Conservation (phyloP, 2,888 invertebrate genomes). For the Phalera bucephala region DNA sequence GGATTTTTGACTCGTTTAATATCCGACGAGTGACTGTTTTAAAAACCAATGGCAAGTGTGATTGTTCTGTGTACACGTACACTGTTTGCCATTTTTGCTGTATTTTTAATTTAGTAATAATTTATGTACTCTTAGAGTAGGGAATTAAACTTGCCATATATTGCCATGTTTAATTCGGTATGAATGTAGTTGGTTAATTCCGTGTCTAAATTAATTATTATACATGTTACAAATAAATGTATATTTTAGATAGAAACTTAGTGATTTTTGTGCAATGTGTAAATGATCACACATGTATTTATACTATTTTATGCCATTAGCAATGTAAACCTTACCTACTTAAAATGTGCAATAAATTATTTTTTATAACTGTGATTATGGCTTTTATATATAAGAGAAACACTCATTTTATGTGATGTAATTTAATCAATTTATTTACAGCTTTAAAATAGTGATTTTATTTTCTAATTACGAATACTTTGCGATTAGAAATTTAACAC, state of each 20-base stretch:
- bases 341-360: conserved; percentile 61
- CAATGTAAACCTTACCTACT: conserved; percentile 8
- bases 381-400: conserved; percentile 29
- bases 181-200: conserved; percentile 16
- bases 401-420: conserved; percentile 32
- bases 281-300: no score
- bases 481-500: conserved; percentile 26
- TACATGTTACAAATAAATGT: conserved; percentile 16
- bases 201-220: conserved; percentile 17
- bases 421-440: conserved; percentile 65
- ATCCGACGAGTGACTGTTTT: conserved; percentile 16
- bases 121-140: conserved; percentile 27
- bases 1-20: conserved; percentile 18
- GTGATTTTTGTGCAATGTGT: conserved; percentile 43
- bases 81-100: conserved; percentile 38
- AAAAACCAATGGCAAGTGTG: conserved; percentile 14
- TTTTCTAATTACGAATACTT: conserved; percentile 24
- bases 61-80: conserved; percentile 12
- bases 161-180: conserved; percentile 74
- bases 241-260: conserved; percentile 36
- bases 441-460: conserved; percentile 37
- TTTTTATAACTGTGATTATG: conserved; percentile 27
- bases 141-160: conserved; percentile 77
- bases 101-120: conserved; percentile 9
- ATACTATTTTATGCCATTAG: no score